A percentile compares a stretch with the other conserved stretches of the same genome.
Evolutionary conservation across 2,113 vertebrate species (phyloP).

Genomic region (Microtus richardsoni): DNA sequence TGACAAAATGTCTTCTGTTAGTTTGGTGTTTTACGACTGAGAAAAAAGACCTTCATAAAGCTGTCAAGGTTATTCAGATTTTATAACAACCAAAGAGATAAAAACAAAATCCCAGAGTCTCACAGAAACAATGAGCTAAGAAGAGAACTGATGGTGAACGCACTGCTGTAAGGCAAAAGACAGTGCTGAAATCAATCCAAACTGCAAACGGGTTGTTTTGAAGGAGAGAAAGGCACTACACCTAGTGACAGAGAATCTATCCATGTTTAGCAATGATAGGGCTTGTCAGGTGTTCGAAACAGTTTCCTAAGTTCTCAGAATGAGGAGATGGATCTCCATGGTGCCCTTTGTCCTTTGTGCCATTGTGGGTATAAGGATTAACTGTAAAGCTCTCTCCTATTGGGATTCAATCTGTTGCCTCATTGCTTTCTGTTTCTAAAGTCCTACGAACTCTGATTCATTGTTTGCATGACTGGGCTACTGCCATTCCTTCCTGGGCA

Average conservation of each 20-base stretch:
- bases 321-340: background rate
- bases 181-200: background rate
- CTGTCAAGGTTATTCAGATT: background rate
- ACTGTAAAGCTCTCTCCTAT: background rate
- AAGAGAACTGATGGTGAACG: background rate
- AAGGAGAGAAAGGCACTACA: background rate
- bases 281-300: background rate
- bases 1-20: background rate
- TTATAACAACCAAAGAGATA: background rate
- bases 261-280: background rate
- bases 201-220: background rate
- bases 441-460: background rate
- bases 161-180: background rate
- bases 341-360: background rate
- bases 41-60: background rate
- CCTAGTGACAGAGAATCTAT: background rate
- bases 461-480: background rate
- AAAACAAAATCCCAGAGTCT: background rate
- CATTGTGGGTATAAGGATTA: too few relatives aligned
- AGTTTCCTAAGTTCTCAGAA: background rate
- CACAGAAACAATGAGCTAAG: background rate
- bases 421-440: background rate
- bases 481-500: background rate
- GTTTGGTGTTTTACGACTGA: constrained; percentile 19
- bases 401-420: background rate